A percentile compares a stretch with the other conserved stretches of the same genome.
phyloP scores from a whole-genome alignment of 1,140 invertebrate genomes.

The Helicoverpa zea region DNA sequence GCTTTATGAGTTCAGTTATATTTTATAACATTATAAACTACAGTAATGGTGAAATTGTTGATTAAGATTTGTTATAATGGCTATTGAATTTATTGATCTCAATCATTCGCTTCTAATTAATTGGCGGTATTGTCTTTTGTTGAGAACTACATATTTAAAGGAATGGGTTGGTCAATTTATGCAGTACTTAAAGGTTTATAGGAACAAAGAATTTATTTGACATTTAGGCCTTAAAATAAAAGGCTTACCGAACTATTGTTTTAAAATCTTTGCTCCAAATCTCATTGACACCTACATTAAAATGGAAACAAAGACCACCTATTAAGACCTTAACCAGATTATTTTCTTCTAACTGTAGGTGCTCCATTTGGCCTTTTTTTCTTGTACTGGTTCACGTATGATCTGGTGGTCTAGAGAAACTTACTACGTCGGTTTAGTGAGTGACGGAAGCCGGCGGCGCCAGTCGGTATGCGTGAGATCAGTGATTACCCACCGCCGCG shows the following conservation, averaged over 20 bases:
- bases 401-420: conserved; percentile 37
- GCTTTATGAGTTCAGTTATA: conserved; percentile 27
- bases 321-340: too few relatives aligned
- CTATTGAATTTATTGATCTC: conserved; percentile 17
- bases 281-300: too few relatives aligned
- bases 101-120: not conserved
- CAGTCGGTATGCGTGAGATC: conserved; percentile 61
- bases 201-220: too few relatives aligned
- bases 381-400: not conserved
- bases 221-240: too few relatives aligned
- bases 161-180: not conserved
- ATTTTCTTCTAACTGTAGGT: too few relatives aligned
- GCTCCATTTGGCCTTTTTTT: not conserved
- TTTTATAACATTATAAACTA: conserved; percentile 35
- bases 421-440: conserved; percentile 17
- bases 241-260: too few relatives aligned
- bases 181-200: not conserved
- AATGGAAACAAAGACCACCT: too few relatives aligned
- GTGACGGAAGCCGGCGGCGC: conserved; percentile 54
- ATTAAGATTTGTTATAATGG: conserved; percentile 26
- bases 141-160: not conserved
- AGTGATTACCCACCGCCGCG: conserved; percentile 57
- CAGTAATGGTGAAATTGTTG: conserved; percentile 22
- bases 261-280: too few relatives aligned
- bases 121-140: not conserved